Base-by-base conservation (phyloP, 2,888 invertebrate species). In the Drosophila rellima region DNA sequence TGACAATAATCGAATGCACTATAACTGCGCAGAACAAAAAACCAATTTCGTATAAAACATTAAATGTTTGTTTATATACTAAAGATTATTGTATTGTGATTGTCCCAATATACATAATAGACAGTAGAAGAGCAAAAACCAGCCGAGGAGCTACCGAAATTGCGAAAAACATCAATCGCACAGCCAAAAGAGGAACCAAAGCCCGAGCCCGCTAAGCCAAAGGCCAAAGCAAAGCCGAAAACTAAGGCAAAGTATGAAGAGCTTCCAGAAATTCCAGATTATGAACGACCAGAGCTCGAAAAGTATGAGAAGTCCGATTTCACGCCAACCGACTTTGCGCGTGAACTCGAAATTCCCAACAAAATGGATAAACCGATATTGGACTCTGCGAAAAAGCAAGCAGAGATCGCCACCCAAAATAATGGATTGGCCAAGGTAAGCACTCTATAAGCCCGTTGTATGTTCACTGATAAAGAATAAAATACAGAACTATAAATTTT, bases 261-360 rank as follows among this genome's bases (percentile, higher is more conserved):
- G 18, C 91, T 95, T 29, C 95, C 95, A 3, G 94, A 95, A 92
- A 93, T 94, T 60, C 94, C 95, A 10, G 96, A 96, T 91, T 96
- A 96, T 88, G 96, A 96, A 33, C 94, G 96, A 77, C 95, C 96
- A 2, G 95, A 94, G 2, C 93, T 96, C 64, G 96, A 96, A 89
- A 94, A 94, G 91, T 96, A 94, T 82, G 95, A 95, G 91, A 94
- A 94, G 73, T 93, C 93, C 2, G 93, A 94, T 8, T 94, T 93
- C 39, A 94, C 93, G 45, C 93, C 93, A 11, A 94, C 80, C 2
- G 92, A 92, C 51, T 92, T 92, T 60, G 82, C 87, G 44, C 89
- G 92, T 0, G 91, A 92, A 1, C 70, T 90, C 1, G 91, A 90
- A 26, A 85, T 92, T 52, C 92, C 92, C 4, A 80, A 72, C 15